phyloP scores from a whole-genome alignment of 2,888 invertebrate species.

The Tipula confusa region DNA sequence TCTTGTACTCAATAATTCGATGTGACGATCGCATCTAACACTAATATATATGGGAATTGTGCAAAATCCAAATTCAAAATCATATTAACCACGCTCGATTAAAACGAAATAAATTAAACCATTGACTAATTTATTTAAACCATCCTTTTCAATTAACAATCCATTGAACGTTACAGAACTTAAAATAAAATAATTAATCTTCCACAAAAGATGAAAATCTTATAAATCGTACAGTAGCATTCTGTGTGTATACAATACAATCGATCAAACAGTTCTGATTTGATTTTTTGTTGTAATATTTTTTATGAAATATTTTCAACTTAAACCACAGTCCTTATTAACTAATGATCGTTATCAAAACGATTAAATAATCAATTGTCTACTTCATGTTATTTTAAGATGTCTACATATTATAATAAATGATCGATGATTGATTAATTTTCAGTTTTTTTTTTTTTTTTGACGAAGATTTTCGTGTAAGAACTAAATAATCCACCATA shows the following conservation, averaged over 20 bases:
- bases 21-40: too few relatives aligned
- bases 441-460: not conserved
- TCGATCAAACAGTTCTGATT: not conserved
- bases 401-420: not conserved
- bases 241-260: not conserved
- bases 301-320: not conserved
- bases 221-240: not conserved
- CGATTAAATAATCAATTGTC: conserved; percentile 20
- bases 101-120: not conserved
- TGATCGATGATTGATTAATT: conserved; percentile 20
- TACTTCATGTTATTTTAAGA: not conserved
- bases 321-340: not conserved
- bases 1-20: too few relatives aligned
- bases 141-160: not conserved
- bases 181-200: not conserved
- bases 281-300: too few relatives aligned
- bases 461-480: not conserved
- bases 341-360: conserved; percentile 25
- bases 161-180: not conserved
- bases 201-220: not conserved
- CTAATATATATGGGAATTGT: too few relatives aligned
- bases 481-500: not conserved
- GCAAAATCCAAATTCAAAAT: not conserved
- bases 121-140: not conserved
- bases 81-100: not conserved